phyloP scores from a whole-genome alignment of 2,113 vertebrate species.

The Vulpes lagopus region DNA sequence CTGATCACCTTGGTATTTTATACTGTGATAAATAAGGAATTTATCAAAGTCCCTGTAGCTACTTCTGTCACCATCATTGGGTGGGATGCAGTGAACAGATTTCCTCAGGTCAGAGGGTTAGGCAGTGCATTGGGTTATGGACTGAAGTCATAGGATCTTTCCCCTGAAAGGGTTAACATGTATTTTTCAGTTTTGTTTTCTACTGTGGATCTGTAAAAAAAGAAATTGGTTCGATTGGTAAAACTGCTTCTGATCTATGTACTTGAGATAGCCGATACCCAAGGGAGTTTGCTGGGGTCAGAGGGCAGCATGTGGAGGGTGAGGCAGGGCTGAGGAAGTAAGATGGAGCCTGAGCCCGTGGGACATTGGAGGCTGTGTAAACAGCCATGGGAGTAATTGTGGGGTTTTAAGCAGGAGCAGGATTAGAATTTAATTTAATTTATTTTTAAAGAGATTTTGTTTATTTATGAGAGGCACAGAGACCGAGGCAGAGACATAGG shows the following conservation, averaged over 20 bases:
- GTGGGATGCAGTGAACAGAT: not conserved
- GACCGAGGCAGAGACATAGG: too few species aligned
- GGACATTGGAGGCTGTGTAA: too few species aligned
- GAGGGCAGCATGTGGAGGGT: too few species aligned
- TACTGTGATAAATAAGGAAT: not conserved
- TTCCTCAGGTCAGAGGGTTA: not conserved
- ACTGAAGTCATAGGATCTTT: not conserved
- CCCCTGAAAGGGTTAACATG: not conserved
- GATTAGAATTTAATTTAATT: not conserved
- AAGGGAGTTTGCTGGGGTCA: not conserved
- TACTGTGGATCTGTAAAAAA: not conserved
- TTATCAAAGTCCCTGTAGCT: not conserved
- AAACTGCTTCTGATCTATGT: not conserved
- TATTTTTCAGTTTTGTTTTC: not conserved
- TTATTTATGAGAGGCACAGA: too few species aligned
- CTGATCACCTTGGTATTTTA: not conserved
- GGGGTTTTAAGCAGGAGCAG: not conserved
- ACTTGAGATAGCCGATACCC: not conserved
- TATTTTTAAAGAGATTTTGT: too few species aligned
- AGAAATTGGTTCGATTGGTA: not conserved
- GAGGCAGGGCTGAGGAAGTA: not conserved
- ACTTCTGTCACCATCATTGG: not conserved
- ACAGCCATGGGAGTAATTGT: rapidly evolving
- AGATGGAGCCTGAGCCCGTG: not conserved
- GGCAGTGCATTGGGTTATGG: not conserved